A percentile compares a stretch with the other conserved stretches of the same genome.
These are phyloP conservation scores for Oceanodroma tethys DNA, from an alignment of 2,113 vertebrate species.

Conservation along the genomic window DNA sequence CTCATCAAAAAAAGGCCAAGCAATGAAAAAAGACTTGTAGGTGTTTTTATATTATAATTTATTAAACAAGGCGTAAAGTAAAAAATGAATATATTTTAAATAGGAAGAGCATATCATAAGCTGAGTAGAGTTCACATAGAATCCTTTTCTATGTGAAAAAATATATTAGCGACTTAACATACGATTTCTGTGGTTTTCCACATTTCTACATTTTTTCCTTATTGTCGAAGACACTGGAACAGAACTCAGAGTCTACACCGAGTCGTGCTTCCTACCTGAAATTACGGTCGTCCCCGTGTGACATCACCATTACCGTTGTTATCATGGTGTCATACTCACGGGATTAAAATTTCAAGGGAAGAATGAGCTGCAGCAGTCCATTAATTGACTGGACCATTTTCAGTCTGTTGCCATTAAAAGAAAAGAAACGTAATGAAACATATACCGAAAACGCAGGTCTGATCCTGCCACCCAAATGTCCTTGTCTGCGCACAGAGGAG, in stretches of 20 bases:
- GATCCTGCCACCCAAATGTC: background rate
- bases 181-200: background rate
- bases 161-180: background rate
- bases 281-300: background rate
- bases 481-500: rapidly evolving
- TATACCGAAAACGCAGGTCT: background rate
- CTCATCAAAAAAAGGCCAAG: background rate
- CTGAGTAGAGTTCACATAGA: background rate
- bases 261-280: background rate
- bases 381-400: background rate
- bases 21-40: background rate
- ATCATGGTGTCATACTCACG: background rate
- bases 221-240: background rate
- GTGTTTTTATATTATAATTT: background rate
- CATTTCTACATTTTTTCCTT: background rate
- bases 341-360: background rate
- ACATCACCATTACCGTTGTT: background rate
- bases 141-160: background rate
- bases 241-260: background rate
- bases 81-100: background rate
- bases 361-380: background rate
- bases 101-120: background rate
- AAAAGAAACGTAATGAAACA: background rate
- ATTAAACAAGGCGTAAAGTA: background rate
- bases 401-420: background rate